Conservation (phyloP, 2,797 vertebrate species). For the Enteromius afrohamiltoni region DNA sequence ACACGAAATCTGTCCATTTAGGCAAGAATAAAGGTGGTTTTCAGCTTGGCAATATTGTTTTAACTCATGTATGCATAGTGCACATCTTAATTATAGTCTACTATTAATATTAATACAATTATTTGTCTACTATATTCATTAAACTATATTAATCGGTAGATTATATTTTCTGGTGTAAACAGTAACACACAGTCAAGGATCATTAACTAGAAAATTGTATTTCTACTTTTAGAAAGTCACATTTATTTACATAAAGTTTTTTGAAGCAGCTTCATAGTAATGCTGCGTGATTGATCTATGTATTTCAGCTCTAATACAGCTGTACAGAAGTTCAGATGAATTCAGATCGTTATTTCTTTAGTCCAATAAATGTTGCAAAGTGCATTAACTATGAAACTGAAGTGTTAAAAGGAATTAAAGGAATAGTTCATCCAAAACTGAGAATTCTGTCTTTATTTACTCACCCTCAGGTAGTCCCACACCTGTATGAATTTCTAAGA, state of each 20-base stretch:
- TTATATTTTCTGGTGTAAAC: neutral
- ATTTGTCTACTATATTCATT: too few species aligned
- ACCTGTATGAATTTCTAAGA: too few species aligned
- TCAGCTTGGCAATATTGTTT: neutral
- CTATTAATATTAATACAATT: neutral
- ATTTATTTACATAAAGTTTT: neutral
- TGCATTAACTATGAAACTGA: neutral
- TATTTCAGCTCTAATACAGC: too few species aligned
- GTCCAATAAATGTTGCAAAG: neutral
- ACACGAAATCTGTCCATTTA: conserved; percentile 84
- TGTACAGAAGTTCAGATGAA: too few species aligned
- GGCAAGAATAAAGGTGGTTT: neutral
- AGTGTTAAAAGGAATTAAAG: too few species aligned
- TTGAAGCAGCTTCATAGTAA: neutral
- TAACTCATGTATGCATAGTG: neutral
- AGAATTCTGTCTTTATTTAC: too few species aligned
- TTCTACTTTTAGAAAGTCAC: neutral
- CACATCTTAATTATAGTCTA: neutral
- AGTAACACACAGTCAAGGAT: neutral
- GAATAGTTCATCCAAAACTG: too few species aligned
- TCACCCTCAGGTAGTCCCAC: too few species aligned
- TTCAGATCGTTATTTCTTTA: too few species aligned
- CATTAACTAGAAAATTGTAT: neutral
- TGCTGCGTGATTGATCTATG: too few species aligned
- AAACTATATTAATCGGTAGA: neutral